Percentiles rank a stretch among this genome's conserved stretches.
phyloP scores from a whole-genome alignment of 2,113 vertebrate species.

The Sinocyclocheilus rhinocerous region DNA sequence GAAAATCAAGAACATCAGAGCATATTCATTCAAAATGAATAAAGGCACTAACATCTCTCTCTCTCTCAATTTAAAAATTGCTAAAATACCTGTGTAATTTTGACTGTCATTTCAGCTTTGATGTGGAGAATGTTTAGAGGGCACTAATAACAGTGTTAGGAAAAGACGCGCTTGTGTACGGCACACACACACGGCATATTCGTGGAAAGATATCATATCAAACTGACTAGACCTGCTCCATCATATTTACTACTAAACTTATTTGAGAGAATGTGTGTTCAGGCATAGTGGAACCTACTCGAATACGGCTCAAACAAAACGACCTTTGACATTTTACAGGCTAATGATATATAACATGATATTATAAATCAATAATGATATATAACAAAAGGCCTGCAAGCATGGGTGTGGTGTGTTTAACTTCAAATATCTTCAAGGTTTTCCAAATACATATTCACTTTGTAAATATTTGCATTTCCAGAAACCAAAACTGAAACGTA shows the following conservation, averaged over 20 bases:
- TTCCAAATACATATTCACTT: not conserved
- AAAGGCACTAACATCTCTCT: not conserved
- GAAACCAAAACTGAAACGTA: not conserved
- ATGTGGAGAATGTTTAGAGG: conserved; percentile 23
- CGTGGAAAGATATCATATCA: not conserved
- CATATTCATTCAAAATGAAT: not conserved
- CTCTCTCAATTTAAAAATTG: not conserved
- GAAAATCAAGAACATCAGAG: not conserved
- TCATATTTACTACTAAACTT: conserved; percentile 8
- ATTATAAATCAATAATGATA: not conserved
- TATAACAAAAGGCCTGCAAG: not conserved
- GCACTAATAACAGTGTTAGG: not conserved
- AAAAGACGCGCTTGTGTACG: not conserved
- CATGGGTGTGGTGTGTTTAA: conserved; percentile 12
- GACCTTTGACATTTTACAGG: not conserved
- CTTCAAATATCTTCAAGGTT: conserved; percentile 1
- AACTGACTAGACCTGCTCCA: conserved; percentile 35
- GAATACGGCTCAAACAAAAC: not conserved
- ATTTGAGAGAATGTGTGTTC: conserved; percentile 2
- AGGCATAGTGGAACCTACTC: not conserved
- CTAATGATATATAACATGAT: not conserved
- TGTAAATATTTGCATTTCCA: not conserved
- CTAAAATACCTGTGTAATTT: conserved; percentile 11
- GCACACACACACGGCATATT: not conserved
- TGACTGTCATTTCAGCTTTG: not conserved